Evolutionary conservation across 2,888 invertebrate genomes (phyloP), one percentile per base, ranked within the genome.

Genomic region (Hedya salicella): DNA sequence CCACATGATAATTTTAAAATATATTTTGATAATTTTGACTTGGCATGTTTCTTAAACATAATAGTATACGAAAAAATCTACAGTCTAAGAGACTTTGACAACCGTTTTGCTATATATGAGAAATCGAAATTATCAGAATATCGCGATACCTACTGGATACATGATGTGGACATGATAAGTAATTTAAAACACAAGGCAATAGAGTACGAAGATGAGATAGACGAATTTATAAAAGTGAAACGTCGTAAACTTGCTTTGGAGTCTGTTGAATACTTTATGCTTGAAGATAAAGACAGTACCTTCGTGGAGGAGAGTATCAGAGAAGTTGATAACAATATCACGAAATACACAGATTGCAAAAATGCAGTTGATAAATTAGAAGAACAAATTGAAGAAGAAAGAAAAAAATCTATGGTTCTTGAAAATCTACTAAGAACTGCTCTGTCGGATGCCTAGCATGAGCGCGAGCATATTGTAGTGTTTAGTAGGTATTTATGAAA

Each of bases 61-160:
- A 82, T 95, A 64, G 87, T 93, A 16, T 83, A 87, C 69, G 94
- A 94, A 81, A 94, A 93, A 77, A 88, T 94, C 57, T 88, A 85
- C 62, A 83, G 85, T 54, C 77, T 91, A 14, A 83, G 90, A 32
- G 84, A 88, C 65, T 87, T 94, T 71, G 83, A 90, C 68, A 85
- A 88, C 65, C 77, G 85, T 69, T 89, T 86, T 72, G 94, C 94
- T 0, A 90, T 95, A 54, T 95, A 95, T 76, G 89, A 94, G 67
- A 91, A 85, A 73, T 82, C 91, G 60, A 86, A 87, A 53, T 79
- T 95, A 62, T 87, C 91, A 68, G 85, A 92, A 54, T 95, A 93
- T 77, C 82, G 90, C 21, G 90, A 85, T 66, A 83, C 88, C 16
- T 88, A 94, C 42, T 95, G 95, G 95, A 93, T 95, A 85, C 94